Evolutionary conservation across 2,797 vertebrate genomes (phyloP), one percentile per base, ranked within the genome.

Genomic region (Fistularia commersonii): DNA sequence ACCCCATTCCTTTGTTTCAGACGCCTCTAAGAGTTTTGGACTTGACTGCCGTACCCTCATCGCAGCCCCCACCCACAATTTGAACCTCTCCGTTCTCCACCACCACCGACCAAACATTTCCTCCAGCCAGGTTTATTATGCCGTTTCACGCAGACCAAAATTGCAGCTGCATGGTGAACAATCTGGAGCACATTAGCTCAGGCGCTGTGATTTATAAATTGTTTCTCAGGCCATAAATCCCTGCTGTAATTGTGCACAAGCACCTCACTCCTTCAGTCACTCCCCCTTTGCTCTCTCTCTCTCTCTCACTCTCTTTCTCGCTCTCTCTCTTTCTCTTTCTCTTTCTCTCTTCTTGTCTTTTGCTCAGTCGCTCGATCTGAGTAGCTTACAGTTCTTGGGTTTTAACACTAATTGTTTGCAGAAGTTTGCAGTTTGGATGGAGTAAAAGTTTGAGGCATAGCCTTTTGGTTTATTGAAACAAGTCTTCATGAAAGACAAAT

Each of bases 221-320:
- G 77, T 91, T 92, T 89, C 90, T 92, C 86, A 91, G 92, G 91
- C 90, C 90, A 92, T 95, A 95, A 94, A 94, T 93, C 92, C 91
- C 89, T 87, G 84, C 90, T 93, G 90, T 93, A 93, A 94, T 92
- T 93, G 91, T 93, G 91, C 82, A 91, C 88, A 87, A 84, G 80
- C 72, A 82, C 64, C 80, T 80, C 76, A 66, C 81, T 78, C 80
- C 64, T 76, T 61, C 69, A 66, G 57, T 76, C 78, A 62, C 66
- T 62, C 72, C 57, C 68, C 59, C 64, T 66, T 57, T 54, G 32
- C 45, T 42, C 37, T 51, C 54, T 44, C 42, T 45, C 55, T 45
- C 32, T 43, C 47, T 35, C 41, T 51, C 8, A 9, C 40, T 54
- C 39, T 39, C 40, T 54, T 78, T 86, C 60, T 49, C 46, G 51